Evolutionary conservation across 2,888 invertebrate genomes (phyloP), one percentile per base, ranked within the genome.

Genomic region (Atrina japonica): DNA sequence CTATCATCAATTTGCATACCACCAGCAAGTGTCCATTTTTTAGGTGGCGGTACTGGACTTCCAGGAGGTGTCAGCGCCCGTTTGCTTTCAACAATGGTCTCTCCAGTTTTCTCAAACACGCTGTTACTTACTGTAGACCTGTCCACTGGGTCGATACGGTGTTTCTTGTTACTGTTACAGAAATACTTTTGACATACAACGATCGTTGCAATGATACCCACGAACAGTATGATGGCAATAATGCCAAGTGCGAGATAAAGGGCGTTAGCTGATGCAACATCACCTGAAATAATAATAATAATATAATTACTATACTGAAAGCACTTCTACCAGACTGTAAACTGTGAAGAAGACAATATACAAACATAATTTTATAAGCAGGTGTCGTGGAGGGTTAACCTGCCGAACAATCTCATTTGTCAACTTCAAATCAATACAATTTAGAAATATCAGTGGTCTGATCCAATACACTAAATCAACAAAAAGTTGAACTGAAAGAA

Each of bases 11-110:
- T 27, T 21, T 60, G 11, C 60, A 60, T 49, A 16, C 59, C 59
- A 3, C 59, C 43, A 27, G 23, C 18, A 3, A 27, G 47, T 55
- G 61, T 45, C 68, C 69, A 69, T 5, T 29, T 45, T 7, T 49
- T 64, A 16, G 69, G 69, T 21, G 53, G 30, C 23, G 64, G 69
- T n/a, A 58, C 23, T 6, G 61, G 52, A 21, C 61, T 47, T 16
- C 47, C 61, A 16, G 49, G 7, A 1, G 49, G 56, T 0, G 49
- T 21, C 2, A 63, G 55, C 1, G 18, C 56, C 41, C 47, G 53
- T 16, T 63, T 35, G 6, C 35, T 5, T 5, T 35, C 11, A 35
- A 35, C 5, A 7, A 11, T 35, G 5, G 35, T 7, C 35, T n/a
- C n/a, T n/a, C 35, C 35, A 35, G 5, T 11, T 35, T 11, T 5